Percentiles rank a stretch among this genome's conserved stretches.
phyloP scores from a whole-genome alignment of 2,797 vertebrate species.

The Phalanger gymnotis region DNA sequence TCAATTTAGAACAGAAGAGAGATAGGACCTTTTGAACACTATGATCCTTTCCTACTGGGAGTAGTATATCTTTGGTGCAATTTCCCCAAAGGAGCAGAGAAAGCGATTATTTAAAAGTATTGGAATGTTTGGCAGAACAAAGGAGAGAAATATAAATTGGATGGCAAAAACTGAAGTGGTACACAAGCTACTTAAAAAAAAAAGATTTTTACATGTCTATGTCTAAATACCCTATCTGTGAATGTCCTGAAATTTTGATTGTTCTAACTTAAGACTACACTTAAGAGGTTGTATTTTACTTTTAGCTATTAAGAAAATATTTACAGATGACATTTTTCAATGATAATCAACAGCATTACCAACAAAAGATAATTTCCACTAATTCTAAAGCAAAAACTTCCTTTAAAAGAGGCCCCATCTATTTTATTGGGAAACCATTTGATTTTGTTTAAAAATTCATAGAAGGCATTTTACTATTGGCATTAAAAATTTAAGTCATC shows the following conservation, averaged over 20 bases:
- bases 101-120: slow-evolving; percentile 41
- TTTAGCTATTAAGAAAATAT: neutral
- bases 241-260: neutral
- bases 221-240: slow-evolving; percentile 13
- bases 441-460: neutral
- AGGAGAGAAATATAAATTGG: slow-evolving; percentile 28
- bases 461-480: neutral
- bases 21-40: neutral
- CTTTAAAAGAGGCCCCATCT: neutral
- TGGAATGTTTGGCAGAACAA: slow-evolving; percentile 31
- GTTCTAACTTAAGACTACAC: neutral
- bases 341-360: slow-evolving; percentile 5
- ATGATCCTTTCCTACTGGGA: neutral
- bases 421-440: neutral
- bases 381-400: neutral
- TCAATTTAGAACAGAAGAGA: slow-evolving; percentile 43
- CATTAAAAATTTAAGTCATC: neutral
- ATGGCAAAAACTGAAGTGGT: slow-evolving; percentile 7
- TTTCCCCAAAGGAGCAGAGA: slow-evolving; percentile 6
- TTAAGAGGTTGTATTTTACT: neutral
- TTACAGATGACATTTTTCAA: slow-evolving; percentile 29
- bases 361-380: slow-evolving; percentile 23
- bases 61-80: neutral
- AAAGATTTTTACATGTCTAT: slow-evolving; percentile 30
- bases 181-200: slow-evolving; percentile 10